These are phyloP conservation scores for Samia ricini DNA, from an alignment of 1,140 invertebrate genomes.

Conservation along the genomic window DNA sequence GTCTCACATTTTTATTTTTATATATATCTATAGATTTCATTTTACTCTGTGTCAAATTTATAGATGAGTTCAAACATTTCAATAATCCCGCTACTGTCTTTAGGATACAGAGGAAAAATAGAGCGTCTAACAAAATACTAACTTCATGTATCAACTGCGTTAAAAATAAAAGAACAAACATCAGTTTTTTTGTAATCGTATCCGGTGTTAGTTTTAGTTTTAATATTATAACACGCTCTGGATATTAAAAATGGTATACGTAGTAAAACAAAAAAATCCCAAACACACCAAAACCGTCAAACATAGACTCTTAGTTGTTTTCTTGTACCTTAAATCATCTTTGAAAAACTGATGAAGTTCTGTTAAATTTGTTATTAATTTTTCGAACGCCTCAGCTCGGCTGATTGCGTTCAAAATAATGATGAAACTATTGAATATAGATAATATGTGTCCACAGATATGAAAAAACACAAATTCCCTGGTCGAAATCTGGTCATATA, in stretches of 20 bases:
- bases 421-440: background rate
- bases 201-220: background rate
- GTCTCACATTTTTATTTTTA: background rate
- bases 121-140: background rate
- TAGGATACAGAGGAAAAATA: background rate
- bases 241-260: background rate
- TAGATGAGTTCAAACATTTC: background rate
- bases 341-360: background rate
- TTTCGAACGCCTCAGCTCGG: background rate
- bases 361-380: background rate
- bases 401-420: background rate
- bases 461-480: background rate
- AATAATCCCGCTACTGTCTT: background rate
- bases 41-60: background rate
- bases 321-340: background rate
- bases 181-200: background rate
- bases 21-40: background rate
- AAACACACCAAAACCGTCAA: background rate
- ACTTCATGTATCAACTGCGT: background rate
- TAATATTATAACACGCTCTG: background rate
- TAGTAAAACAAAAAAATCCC: background rate
- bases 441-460: background rate
- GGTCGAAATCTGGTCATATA: background rate
- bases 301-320: background rate
- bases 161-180: background rate